Percentiles rank a stretch among this genome's conserved stretches.
Evolutionary conservation across 1,140 invertebrate genomes (phyloP).

Genomic region (Sminthurides bifidus): DNA sequence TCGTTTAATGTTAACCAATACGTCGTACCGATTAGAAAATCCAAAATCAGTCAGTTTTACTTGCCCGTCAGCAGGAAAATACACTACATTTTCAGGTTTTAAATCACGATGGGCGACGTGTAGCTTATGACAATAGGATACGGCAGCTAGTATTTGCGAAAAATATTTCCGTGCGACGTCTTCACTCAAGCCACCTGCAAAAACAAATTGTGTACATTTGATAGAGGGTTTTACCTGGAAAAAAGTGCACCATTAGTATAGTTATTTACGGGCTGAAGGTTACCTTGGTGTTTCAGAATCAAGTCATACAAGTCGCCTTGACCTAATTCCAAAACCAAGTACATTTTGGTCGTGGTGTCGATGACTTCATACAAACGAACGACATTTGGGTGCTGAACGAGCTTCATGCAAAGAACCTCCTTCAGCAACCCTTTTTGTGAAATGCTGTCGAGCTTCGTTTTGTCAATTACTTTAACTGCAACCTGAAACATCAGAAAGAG

Average conservation of each 20-base stretch:
- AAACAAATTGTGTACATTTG: background rate
- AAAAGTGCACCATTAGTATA: background rate
- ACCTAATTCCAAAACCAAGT: slow-evolving; percentile 92
- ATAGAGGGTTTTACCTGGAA: background rate
- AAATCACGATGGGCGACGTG: slow-evolving; percentile 90
- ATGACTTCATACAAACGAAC: slow-evolving; percentile 97
- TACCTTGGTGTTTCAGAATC: slow-evolving; percentile 87
- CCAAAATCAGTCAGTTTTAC: slow-evolving; percentile 99
- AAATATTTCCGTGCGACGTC: slow-evolving; percentile 80
- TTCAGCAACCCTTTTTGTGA: slow-evolving; percentile 95
- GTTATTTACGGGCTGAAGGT: background rate
- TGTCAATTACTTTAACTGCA: slow-evolving; percentile 72
- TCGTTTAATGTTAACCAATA: background rate
- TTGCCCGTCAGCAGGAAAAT: slow-evolving; percentile 47
- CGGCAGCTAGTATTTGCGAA: slow-evolving; percentile 38
- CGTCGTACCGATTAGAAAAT: slow-evolving; percentile 66
- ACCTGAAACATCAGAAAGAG: slow-evolving; percentile 15
- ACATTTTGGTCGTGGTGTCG: slow-evolving; percentile 91
- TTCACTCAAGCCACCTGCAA: slow-evolving; percentile 45
- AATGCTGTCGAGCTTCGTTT: slow-evolving; percentile 90
- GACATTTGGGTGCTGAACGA: slow-evolving; percentile 94
- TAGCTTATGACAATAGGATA: slow-evolving; percentile 67
- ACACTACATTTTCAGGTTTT: slow-evolving; percentile 44
- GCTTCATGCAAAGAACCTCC: slow-evolving; percentile 95
- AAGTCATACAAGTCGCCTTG: slow-evolving; percentile 99